These are phyloP conservation scores for Microplitis mediator DNA, from an alignment of 1,140 invertebrate species.

Conservation along the genomic window DNA sequence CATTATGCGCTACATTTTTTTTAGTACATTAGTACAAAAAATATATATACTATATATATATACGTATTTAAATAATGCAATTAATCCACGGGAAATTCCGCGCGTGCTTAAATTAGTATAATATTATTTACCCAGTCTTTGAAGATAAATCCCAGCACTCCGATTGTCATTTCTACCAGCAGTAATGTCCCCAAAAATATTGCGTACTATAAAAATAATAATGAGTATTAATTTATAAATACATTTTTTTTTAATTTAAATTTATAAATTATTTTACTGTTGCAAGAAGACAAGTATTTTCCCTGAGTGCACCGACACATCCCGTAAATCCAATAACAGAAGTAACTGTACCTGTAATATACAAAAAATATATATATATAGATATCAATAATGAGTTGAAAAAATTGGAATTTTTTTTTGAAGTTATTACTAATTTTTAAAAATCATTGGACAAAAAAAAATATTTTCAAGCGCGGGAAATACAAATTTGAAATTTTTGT, in stretches of 20 bases:
- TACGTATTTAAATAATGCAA: no score
- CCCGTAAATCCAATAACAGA: slow-evolving; percentile 96
- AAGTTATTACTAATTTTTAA: no score
- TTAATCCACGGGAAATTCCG: no score
- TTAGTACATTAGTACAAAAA: neutral
- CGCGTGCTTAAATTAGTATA: neutral
- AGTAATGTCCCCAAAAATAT: slow-evolving; percentile 89
- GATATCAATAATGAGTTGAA: neutral
- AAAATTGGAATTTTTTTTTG: neutral
- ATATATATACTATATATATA: no score
- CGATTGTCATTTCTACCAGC: slow-evolving; percentile 87
- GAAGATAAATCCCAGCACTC: slow-evolving; percentile 92
- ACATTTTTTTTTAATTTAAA: neutral
- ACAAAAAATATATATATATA: slow-evolving; percentile 2
- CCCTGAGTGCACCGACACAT: slow-evolving; percentile 92
- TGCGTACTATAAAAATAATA: slow-evolving; percentile 80
- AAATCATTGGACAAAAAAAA: no score
- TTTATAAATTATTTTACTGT: slow-evolving; percentile 65
- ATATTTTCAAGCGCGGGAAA: no score
- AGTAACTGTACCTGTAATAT: slow-evolving; percentile 76
- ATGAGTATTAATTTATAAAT: neutral
- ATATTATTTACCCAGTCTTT: slow-evolving; percentile 87
- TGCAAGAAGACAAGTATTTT: slow-evolving; percentile 87
- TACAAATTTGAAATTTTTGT: no score
- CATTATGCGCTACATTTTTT: no score